phyloP scores from a whole-genome alignment of 92 coral and sea anemone species.

The Palythoa heliodiscus region DNA sequence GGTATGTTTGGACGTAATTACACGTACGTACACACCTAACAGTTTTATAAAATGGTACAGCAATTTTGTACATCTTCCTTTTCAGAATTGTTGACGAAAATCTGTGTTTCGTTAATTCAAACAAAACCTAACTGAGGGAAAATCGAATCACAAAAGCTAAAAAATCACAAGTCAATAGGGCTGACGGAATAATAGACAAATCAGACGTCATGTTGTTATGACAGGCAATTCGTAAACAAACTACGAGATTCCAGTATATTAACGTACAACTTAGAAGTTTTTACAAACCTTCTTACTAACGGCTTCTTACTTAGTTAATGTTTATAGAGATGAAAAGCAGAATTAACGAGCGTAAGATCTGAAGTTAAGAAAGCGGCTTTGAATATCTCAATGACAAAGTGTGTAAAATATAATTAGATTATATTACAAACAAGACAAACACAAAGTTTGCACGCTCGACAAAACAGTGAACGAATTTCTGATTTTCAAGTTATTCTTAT shows the following conservation, averaged over 20 bases:
- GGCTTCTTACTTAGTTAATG: too few relatives aligned
- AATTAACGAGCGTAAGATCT: not conserved
- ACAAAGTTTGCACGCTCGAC: too few relatives aligned
- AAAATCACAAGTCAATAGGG: not conserved
- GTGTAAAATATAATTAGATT: not conserved
- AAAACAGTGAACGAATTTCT: too few relatives aligned
- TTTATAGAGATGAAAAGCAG: not conserved
- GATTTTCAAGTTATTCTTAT: too few relatives aligned
- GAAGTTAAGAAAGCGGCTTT: not conserved
- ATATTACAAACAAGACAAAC: not conserved
- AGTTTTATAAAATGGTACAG: too few relatives aligned
- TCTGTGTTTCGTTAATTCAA: too few relatives aligned
- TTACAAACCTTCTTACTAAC: not conserved
- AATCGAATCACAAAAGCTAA: not conserved
- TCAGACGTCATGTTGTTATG: not conserved
- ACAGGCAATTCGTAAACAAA: conserved; percentile 7
- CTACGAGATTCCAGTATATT: not conserved
- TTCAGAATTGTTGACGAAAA: too few relatives aligned
- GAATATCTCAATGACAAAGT: not conserved
- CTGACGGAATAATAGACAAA: not conserved
- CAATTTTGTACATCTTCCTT: too few relatives aligned
- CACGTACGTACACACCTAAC: too few relatives aligned
- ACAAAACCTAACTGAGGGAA: too few relatives aligned
- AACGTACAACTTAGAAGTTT: not conserved
- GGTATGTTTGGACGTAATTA: too few relatives aligned